phyloP scores from a whole-genome alignment of 2,113 vertebrate genomes.

The Dromiciops gliroides region DNA sequence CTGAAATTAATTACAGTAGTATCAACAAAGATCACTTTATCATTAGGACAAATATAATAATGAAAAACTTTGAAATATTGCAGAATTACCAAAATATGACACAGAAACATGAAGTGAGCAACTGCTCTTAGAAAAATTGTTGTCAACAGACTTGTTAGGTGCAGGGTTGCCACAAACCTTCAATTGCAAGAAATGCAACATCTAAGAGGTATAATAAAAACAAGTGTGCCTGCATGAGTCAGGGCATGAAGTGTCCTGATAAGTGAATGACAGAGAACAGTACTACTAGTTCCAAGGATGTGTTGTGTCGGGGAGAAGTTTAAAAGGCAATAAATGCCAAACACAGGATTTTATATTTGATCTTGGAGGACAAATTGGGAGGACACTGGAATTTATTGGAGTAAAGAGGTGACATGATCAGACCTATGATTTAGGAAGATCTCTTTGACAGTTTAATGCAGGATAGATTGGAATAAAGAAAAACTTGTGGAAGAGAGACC shows the following conservation, averaged over 20 bases:
- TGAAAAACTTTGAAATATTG: too few relatives aligned
- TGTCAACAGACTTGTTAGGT: background rate
- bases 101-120: too few relatives aligned
- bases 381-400: background rate
- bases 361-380: background rate
- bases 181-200: background rate
- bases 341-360: background rate
- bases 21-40: too few relatives aligned
- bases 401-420: background rate
- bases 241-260: background rate
- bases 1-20: too few relatives aligned
- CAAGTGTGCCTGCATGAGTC: too few relatives aligned
- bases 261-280: background rate
- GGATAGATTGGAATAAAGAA: too few relatives aligned
- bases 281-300: background rate
- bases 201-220: too few relatives aligned
- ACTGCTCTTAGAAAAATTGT: background rate
- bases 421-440: too few relatives aligned
- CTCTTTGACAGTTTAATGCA: too few relatives aligned
- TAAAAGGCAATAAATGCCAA: background rate
- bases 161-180: background rate
- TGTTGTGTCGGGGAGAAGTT: background rate
- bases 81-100: too few relatives aligned
- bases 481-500: too few relatives aligned
- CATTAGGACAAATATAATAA: too few relatives aligned